Base-by-base conservation (phyloP, 2,113 vertebrate species). In the Crypturellus undulatus region DNA sequence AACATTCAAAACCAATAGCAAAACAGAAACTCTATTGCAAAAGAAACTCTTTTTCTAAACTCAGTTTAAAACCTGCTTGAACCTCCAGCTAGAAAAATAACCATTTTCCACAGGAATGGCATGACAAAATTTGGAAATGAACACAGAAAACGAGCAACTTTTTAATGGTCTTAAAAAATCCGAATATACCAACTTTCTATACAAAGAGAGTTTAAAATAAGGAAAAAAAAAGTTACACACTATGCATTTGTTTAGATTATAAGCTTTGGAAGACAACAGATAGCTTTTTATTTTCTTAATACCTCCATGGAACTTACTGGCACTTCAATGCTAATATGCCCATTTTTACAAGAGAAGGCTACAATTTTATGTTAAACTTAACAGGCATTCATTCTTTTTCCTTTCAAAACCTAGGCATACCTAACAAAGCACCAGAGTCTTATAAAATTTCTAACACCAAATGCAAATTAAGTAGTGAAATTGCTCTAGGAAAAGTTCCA, bases 391-490 rank as follows among this genome's bases (percentile, higher is more conserved):
- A 84, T 90, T 92, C 77, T 87, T 90, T 87, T 56, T 71, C 69
- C 42, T 91, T 71, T 94, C 82, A 95, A 72, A 86, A 90, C 70
- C 47, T 8, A 78, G 58, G 34, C 78, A 87, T 63, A 96, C 86
- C 77, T 89, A 96, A 94, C 67, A 95, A 93, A 96, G 49, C 92
- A 95, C 84, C 34, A 62, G 85, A 92, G 94, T 78, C 94, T 95
- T 97, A 96, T 86, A 97, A 97, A 96, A 79, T 90, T 90, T 77
- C 89, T 76, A 92, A 96, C 91, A 96, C 89, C 83, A 94, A 97
- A 94, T 86, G 92, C 83, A 97, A 95, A 96, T 87, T 94, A 95
- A 69, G 58, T 83, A 1, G 0, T 92, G 70, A 94, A 95, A 96
- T 86, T 94, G 72, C 63, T 83, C 52, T 79, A 96, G 92, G 93